Evolutionary conservation across 2,113 vertebrate species (phyloP).

Genomic region (Cochlearius cochlearius): DNA sequence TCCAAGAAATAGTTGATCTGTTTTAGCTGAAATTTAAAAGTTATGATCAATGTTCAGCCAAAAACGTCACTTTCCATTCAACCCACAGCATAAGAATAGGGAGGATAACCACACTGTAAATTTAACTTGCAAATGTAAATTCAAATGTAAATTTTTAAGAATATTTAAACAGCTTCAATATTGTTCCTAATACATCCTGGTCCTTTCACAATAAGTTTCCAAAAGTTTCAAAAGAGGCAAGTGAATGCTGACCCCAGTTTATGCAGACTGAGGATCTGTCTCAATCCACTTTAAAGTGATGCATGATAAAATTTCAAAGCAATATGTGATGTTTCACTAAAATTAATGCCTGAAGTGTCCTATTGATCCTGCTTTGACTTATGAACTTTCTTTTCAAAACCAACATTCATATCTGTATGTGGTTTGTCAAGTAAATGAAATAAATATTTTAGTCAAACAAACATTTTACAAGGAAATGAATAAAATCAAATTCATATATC

Average conservation of each 20-base stretch:
- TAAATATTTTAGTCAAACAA: not conserved
- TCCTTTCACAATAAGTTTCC: not conserved
- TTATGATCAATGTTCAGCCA: not conserved
- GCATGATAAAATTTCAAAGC: not conserved
- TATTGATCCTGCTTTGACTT: not conserved
- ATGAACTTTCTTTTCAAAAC: constrained; percentile 18
- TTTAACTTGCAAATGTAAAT: not conserved
- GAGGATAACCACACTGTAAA: not conserved
- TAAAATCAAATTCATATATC: not conserved
- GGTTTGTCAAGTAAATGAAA: not conserved
- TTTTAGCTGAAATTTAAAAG: not conserved
- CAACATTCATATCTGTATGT: not conserved
- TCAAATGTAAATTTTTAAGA: not conserved
- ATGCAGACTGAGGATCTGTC: not conserved
- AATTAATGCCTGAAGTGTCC: constrained; percentile 18
- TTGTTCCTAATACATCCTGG: not conserved
- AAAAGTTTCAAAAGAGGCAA: not conserved
- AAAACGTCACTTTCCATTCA: not conserved
- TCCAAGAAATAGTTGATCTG: not conserved
- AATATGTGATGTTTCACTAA: constrained; percentile 9
- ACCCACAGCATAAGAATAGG: not conserved
- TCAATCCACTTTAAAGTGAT: not conserved
- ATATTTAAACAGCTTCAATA: not conserved
- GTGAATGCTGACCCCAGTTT: not conserved
- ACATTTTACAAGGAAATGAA: constrained; percentile 6